Percentiles rank a stretch among this genome's conserved stretches.
phyloP scores from a whole-genome alignment of 2,888 invertebrate species.

The Drosophila maculinotata region DNA sequence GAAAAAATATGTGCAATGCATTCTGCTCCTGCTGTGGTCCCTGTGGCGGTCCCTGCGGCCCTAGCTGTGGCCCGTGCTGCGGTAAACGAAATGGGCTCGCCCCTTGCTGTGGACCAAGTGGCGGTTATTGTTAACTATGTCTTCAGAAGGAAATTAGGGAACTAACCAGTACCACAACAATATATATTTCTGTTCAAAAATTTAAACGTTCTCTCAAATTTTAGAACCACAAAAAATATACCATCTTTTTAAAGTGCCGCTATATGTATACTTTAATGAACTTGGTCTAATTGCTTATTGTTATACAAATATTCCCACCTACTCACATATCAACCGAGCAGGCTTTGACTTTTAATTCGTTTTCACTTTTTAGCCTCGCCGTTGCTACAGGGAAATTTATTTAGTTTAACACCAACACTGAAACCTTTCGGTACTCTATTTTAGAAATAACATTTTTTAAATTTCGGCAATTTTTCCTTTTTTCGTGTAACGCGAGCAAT shows the following conservation, averaged over 20 bases:
- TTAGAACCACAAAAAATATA: neutral
- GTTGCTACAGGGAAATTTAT: too few species aligned
- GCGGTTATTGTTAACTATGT: neutral
- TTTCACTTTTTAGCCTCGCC: too few species aligned
- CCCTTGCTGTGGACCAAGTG: neutral
- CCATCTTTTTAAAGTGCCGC: too few species aligned
- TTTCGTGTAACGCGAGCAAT: slow-evolving; percentile 27
- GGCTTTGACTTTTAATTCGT: slow-evolving; percentile 5
- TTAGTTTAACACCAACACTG: slow-evolving; percentile 22
- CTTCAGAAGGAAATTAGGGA: slow-evolving; percentile 27
- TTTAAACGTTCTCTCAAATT: neutral
- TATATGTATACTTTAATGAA: too few species aligned
- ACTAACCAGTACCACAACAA: neutral
- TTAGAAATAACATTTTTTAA: slow-evolving; percentile 25
- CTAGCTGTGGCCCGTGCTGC: slow-evolving; percentile 22
- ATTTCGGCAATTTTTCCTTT: slow-evolving; percentile 20
- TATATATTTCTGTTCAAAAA: neutral
- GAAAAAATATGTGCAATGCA: slow-evolving; percentile 46
- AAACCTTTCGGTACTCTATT: slow-evolving; percentile 23
- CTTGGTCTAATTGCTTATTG: too few species aligned
- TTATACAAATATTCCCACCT: too few species aligned
- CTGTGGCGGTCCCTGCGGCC: slow-evolving; percentile 14
- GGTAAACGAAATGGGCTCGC: too few species aligned
- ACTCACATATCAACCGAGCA: slow-evolving; percentile 11
- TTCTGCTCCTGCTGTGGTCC: slow-evolving; percentile 40